Conservation (phyloP, 2,888 invertebrate species). For the Leucophora obtusa region DNA sequence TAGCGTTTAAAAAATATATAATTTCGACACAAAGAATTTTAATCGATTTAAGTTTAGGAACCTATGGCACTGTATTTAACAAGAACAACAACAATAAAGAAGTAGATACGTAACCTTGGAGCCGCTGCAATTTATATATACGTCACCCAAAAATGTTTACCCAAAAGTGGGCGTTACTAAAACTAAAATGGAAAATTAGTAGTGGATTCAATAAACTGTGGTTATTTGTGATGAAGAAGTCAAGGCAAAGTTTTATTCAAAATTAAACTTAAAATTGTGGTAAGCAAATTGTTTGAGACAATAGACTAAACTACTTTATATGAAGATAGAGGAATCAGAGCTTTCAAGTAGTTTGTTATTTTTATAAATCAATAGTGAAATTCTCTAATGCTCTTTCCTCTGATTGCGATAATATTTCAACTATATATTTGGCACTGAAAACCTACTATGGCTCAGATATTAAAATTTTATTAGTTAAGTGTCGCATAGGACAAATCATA, state of each 20-base stretch:
- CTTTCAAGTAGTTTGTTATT: not conserved
- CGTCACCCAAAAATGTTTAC: constrained; percentile 72
- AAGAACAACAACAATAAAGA: constrained; percentile 22
- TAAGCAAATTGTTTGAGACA: constrained; percentile 64
- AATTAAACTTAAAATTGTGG: constrained; percentile 28
- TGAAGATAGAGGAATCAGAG: not conserved
- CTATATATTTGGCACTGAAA: too few relatives aligned
- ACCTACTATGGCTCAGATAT: too few relatives aligned
- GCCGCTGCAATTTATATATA: constrained; percentile 63
- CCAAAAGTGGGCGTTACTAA: constrained; percentile 76
- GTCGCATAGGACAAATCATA: too few relatives aligned
- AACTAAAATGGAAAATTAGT: constrained; percentile 76
- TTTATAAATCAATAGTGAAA: too few relatives aligned
- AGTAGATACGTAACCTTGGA: constrained; percentile 36
- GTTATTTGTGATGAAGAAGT: constrained; percentile 38
- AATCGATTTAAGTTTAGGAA: constrained; percentile 77
- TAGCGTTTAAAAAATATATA: constrained; percentile 5
- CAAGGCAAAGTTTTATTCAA: constrained; percentile 35
- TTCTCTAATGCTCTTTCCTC: too few relatives aligned
- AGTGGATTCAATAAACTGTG: constrained; percentile 3
- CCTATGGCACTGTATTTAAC: constrained; percentile 50
- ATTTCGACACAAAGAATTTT: constrained; percentile 72
- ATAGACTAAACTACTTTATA: constrained; percentile 8
- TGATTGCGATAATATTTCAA: too few relatives aligned
- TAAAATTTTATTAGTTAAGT: too few relatives aligned